Conservation (phyloP, 2,888 invertebrate genomes). For the Gari tellinella region DNA sequence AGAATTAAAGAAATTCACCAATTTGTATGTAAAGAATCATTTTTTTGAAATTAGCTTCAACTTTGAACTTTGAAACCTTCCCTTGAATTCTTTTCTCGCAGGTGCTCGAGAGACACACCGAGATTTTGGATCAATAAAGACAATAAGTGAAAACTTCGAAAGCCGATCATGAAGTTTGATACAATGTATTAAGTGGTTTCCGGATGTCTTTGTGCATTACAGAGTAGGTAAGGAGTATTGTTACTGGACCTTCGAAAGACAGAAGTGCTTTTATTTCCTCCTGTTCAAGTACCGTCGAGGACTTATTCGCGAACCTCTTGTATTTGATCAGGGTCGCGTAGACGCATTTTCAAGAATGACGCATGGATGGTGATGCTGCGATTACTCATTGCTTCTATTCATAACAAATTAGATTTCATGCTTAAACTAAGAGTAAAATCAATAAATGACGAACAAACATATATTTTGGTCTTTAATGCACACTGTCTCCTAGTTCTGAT, state of each 20-base stretch:
- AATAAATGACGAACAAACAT: too few species aligned
- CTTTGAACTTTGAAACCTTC: neutral
- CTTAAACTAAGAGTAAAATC: too few species aligned
- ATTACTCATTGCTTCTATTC: constrained; percentile 10
- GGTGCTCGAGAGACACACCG: constrained; percentile 2
- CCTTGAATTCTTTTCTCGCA: constrained; percentile 3
- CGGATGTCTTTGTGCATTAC: constrained; percentile 46
- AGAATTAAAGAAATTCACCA: too few species aligned
- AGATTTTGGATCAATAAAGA: constrained; percentile 14
- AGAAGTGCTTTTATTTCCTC: neutral
- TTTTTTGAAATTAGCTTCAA: too few species aligned
- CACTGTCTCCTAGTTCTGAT: too few species aligned
- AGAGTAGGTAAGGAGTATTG: constrained; percentile 36
- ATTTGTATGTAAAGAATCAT: too few species aligned
- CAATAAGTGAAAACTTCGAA: neutral
- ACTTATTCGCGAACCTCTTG: too few species aligned
- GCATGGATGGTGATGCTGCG: constrained; percentile 37
- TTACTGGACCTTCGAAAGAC: neutral
- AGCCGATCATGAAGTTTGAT: constrained; percentile 37
- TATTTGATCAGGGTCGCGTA: constrained; percentile 38
- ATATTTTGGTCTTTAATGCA: too few species aligned
- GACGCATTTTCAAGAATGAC: constrained; percentile 38
- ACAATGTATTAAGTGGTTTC: constrained; percentile 36
- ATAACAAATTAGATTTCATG: too few species aligned
- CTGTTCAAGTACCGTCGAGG: too few species aligned